Conservation (phyloP, 2,797 vertebrate genomes). For the Threskiornis aethiopicus region DNA sequence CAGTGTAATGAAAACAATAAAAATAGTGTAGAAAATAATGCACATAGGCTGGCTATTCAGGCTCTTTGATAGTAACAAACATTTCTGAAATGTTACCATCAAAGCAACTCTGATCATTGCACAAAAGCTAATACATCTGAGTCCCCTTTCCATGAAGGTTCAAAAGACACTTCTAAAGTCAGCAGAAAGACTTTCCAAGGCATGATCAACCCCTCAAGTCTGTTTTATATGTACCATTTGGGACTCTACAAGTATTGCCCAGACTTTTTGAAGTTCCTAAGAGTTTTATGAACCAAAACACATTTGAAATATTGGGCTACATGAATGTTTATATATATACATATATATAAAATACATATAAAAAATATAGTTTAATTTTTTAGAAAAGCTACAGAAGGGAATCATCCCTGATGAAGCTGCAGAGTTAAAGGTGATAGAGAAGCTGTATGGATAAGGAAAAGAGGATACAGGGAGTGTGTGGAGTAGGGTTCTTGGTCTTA, state of each 20-base stretch:
- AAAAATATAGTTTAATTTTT: neutral
- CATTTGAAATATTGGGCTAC: neutral
- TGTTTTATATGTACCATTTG: neutral
- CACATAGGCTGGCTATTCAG: neutral
- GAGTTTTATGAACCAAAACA: neutral
- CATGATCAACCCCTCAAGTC: neutral
- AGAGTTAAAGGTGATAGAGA: neutral
- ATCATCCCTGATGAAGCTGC: neutral
- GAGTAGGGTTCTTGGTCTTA: neutral
- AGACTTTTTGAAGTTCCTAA: neutral
- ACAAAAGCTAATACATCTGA: neutral
- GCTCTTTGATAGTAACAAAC: neutral
- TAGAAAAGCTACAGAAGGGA: neutral
- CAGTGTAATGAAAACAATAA: neutral
- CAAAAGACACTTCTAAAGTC: neutral
- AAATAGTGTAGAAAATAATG: neutral
- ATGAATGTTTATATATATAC: neutral
- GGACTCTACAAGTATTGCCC: neutral
- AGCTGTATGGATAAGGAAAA: neutral
- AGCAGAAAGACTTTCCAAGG: neutral
- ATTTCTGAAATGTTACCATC: neutral
- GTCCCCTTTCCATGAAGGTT: neutral
- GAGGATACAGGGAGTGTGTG: neutral
- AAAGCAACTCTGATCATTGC: neutral
- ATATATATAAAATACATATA: too few species aligned